Evolutionary conservation across 2,888 invertebrate species (phyloP), one percentile per base, ranked within the genome.

Genomic region (Sericinus montela): DNA sequence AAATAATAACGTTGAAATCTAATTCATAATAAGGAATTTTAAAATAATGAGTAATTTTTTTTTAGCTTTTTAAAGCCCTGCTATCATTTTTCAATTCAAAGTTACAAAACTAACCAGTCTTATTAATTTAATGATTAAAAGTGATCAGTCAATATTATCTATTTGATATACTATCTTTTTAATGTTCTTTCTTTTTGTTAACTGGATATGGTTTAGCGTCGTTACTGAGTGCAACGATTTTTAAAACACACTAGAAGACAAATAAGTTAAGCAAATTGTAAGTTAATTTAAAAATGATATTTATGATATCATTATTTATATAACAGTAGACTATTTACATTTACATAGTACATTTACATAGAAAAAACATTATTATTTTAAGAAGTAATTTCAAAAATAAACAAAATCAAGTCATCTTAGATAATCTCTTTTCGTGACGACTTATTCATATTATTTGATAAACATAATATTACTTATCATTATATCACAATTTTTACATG

Each of bases 401-500:
- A 25, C 6, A 8, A 1, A 7, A 7, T 6, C 8, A 7, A 8
- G 4, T 4, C 25, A 8, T 25, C 25, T 8, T n/a, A n/a, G n/a
- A n/a, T n/a, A n/a, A n/a, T n/a, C 25, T 8, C 25, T 25, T 25
- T 1, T 8, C 7, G 4, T 7, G 25, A 25, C 8, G 6, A 5
- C 8, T 25, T 25, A 25, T 25, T 25, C 8, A 25, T 25, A 25
- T 25, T 25, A 25, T 25, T 25, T 8, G 8, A 8, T 25, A 25
- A 25, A 25, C 8, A 8, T 16, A 46, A 37, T 40, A 50, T 39
- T 47, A 44, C 72, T 72, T 71, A 75, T 38, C 67, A 59, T 71
- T 75, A 75, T 75, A 75, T 75, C 75, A 75, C 75, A 75, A 71
- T 72, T 71, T 69, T 73, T 73, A 72, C 71, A 72, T 62, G 57